Evolutionary conservation across 2,113 vertebrate genomes (phyloP), one percentile per base, ranked within the genome.

Genomic region (Cephalophus harveyi): DNA sequence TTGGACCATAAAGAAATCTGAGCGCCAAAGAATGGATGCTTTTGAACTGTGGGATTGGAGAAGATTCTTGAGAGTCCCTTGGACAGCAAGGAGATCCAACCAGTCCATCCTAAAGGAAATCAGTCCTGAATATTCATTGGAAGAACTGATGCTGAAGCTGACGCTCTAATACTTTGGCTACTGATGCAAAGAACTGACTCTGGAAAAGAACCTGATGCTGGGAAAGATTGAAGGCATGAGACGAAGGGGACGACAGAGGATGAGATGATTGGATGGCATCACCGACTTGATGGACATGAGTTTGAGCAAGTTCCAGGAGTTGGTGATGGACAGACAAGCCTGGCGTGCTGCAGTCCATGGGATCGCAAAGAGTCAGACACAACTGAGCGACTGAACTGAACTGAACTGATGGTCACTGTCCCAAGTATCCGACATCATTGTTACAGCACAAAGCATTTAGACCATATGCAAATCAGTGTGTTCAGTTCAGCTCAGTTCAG

Each of bases 401-500:
- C 62, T 71, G 67, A 71, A 40, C 19, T 71, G 67, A 23, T 23
- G 19, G 84, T 43, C 54, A 62, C 36, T 11, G 5, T 78, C 64
- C 36, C n/a, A 43, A 21, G 23, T 43, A 36, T 5, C 52, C 48
- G 10, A 40, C 23, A 2, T 48, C 2, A 9, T 2, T 4, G 54
- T 5, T 5, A 23, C 5, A 59, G 33, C 46, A 1, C 3, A 21
- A n/a, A 28, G 7, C 54, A 25, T 36, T 30, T 16, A 54, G 46
- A 46, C 12, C 12, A 8, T 0, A 43, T 1, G 46, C 52, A 25
- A 30, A 76, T 5, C 55, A 54, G 1, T 21, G 5, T 5, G 23
- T 40, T 40, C 40, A 40, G 40, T 40, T 40, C 40, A 40, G 40
- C 3, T 43, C 43, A 43, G 43, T 43, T 43, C 43, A 43, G 43